Evolutionary conservation across 2,113 vertebrate genomes (phyloP), one percentile per base, ranked within the genome.

Genomic region (Butorides virescens): DNA sequence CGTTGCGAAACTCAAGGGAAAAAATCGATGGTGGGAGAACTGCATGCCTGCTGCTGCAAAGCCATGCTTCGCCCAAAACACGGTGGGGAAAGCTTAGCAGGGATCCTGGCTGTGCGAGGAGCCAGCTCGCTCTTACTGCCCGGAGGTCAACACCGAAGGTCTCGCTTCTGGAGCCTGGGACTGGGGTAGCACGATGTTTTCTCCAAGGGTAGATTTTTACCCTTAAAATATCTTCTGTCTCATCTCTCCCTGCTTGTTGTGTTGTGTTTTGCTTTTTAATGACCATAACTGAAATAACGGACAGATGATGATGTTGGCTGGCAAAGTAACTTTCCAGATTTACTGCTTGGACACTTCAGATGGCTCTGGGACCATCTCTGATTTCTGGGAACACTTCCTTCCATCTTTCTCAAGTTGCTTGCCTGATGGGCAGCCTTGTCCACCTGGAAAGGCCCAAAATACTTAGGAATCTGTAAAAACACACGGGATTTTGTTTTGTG

Each of bases 331-430:
- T 93, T 84, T 23, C 53, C 77, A 76, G 26, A 88, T 90, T 85
- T 82, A 79, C 76, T 90, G 61, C 86, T 66, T 58, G 84, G 58
- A 87, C 62, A 20, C 84, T 91, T 96, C 56, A 58, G 8, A 70
- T 78, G 84, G 76, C 76, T 17, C 13, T 1, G 2, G 66, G 74
- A 85, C 36, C 61, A 58, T 55, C 65, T 90, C 92, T 91, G 53
- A 65, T 95, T 95, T 75, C 76, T 93, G 84, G 84, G 58, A 92
- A 70, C 17, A 5, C 42, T 90, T 95, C 72, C 47, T 74, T 93
- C 46, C 36, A 78, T 30, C 62, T 80, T 92, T 96, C 62, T 92
- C 55, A 79, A 55, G 34, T 74, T 82, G 84, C 49, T 82, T 90
- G 95, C 55, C 34, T 67, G 42, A 65, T 86, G 39, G 80, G 32